phyloP scores from a whole-genome alignment of 2,113 vertebrate species.

The Passer domesticus region DNA sequence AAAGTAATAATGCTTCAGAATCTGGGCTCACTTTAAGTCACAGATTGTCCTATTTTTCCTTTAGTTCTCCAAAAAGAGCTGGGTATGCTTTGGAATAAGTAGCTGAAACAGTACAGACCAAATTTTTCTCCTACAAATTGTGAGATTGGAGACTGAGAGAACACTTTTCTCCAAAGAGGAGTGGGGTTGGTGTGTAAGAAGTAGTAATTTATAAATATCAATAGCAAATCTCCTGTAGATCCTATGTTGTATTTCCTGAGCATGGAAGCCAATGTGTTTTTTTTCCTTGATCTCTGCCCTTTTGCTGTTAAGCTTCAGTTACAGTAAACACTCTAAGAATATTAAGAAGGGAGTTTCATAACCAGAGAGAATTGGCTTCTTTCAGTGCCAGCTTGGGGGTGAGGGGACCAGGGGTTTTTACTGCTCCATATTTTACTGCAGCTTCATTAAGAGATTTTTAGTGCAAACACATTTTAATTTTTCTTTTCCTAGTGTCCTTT shows the following conservation, averaged over 20 bases:
- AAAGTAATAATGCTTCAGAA: background rate
- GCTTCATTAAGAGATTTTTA: background rate
- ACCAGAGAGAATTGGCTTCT: slow-evolving; percentile 10
- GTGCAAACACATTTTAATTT: background rate
- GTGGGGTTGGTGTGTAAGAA: background rate
- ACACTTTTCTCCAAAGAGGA: background rate
- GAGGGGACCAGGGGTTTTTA: background rate
- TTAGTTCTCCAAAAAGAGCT: background rate
- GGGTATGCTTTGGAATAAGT: background rate
- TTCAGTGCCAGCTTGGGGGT: background rate
- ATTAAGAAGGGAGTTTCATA: slow-evolving; percentile 58
- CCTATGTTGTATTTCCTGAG: background rate
- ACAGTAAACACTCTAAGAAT: slow-evolving; percentile 48
- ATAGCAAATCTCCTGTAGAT: background rate
- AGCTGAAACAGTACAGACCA: background rate
- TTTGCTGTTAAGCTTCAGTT: slow-evolving; percentile 36
- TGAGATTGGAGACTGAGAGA: background rate
- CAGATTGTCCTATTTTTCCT: background rate
- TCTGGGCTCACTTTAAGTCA: background rate
- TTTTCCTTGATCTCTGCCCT: background rate
- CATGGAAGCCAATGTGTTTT: background rate
- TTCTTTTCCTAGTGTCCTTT: background rate
- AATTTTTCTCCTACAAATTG: background rate
- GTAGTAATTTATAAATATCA: background rate
- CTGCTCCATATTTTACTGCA: background rate